Evolutionary conservation across 1,140 invertebrate species (phyloP).

Genomic region (Drosophila subobscura): DNA sequence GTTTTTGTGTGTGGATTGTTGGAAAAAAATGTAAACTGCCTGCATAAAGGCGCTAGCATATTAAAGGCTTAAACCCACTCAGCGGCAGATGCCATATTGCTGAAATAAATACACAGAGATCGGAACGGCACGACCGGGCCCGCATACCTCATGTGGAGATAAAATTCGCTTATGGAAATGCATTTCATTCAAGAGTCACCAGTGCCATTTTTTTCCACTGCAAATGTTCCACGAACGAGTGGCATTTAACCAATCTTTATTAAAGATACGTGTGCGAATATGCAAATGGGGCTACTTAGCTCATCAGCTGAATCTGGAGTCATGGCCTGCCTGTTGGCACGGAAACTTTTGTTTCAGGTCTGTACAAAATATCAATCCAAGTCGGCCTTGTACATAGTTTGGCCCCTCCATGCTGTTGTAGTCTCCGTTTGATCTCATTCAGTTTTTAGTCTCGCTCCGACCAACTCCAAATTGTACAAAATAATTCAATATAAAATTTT

Average conservation of each 20-base stretch:
- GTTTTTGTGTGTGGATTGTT: conserved; percentile 4
- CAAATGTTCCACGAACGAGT: neutral
- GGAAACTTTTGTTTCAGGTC: no score
- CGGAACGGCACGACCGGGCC: neutral
- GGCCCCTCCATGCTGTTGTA: conserved; percentile 20
- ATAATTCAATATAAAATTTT: conserved; percentile 19
- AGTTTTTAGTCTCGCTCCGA: conserved; percentile 45
- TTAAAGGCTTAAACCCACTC: conserved; percentile 68
- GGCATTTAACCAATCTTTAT: no score
- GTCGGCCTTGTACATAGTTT: neutral
- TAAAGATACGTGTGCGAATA: neutral
- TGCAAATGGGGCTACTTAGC: neutral
- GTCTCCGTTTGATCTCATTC: conserved; percentile 29
- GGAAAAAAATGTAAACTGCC: conserved; percentile 45
- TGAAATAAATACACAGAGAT: conserved; percentile 38
- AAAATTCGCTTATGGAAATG: conserved; percentile 47
- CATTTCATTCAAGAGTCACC: conserved; percentile 63
- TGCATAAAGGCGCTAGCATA: conserved; percentile 60
- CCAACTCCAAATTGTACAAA: conserved; percentile 35
- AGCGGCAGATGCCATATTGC: conserved; percentile 57
- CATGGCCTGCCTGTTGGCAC: neutral
- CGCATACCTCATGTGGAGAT: conserved; percentile 53
- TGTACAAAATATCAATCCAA: neutral
- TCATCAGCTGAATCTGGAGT: neutral
- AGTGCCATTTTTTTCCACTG: conserved; percentile 11